A percentile compares a stretch with the other conserved stretches of the same genome.
Conservation (phyloP, 2,797 vertebrate genomes). For the Pelobates cultripes region DNA sequence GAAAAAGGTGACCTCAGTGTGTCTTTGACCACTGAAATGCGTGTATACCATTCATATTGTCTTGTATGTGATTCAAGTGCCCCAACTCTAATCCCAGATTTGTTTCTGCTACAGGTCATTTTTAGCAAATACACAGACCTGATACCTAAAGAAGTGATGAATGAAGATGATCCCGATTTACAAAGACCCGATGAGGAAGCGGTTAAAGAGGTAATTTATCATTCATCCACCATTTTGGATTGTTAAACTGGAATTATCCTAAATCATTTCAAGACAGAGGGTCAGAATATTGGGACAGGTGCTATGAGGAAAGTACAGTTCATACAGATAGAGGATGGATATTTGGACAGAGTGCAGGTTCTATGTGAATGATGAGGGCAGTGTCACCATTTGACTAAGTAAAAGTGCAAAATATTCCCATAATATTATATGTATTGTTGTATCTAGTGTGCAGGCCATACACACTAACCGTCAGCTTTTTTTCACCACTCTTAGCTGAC, state of each 20-base stretch:
- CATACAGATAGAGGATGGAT: not conserved
- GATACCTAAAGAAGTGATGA: conserved; percentile 94
- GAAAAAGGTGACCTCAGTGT: too few relatives aligned
- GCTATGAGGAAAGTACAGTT: too few relatives aligned
- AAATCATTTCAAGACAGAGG: too few relatives aligned
- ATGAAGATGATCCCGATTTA: conserved; percentile 87
- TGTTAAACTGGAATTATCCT: too few relatives aligned
- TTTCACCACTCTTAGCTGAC: conserved; percentile 79
- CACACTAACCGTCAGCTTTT: not conserved
- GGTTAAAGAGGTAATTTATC: conserved; percentile 83
- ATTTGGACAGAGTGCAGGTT: not conserved
- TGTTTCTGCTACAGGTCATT: conserved; percentile 79
- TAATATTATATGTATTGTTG: too few relatives aligned
- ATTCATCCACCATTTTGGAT: not conserved
- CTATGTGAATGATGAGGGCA: too few relatives aligned
- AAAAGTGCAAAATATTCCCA: too few relatives aligned
- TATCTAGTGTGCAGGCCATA: not conserved
- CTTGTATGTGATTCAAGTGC: too few relatives aligned
- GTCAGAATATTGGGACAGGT: not conserved
- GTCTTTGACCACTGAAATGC: too few relatives aligned
- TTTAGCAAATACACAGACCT: conserved; percentile 98
- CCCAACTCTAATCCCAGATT: not conserved
- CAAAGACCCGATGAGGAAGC: conserved; percentile 93
- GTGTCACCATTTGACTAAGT: too few relatives aligned
- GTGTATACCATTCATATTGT: too few relatives aligned